A percentile compares a stretch with the other conserved stretches of the same genome.
These are phyloP conservation scores for Archilochus colubris DNA, from an alignment of 2,113 vertebrate species.

Conservation along the genomic window DNA sequence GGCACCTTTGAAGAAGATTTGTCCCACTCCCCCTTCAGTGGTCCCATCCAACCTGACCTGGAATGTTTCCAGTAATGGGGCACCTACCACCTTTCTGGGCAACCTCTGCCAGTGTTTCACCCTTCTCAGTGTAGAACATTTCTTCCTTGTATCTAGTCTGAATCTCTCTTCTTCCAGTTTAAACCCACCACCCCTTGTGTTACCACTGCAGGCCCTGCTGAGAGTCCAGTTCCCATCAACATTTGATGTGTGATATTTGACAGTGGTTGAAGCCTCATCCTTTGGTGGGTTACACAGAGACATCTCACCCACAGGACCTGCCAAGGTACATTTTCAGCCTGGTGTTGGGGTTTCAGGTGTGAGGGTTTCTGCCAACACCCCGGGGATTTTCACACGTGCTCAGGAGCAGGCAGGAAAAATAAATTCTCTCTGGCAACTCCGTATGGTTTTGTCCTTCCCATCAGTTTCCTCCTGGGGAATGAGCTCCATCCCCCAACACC, in stretches of 20 bases:
- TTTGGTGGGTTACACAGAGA: not conserved
- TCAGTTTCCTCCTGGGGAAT: not conserved
- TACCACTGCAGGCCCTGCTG: not conserved
- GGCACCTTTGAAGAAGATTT: not conserved
- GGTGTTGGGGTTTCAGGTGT: not conserved
- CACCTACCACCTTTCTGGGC: not conserved
- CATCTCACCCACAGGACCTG: rapidly evolving
- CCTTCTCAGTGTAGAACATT: rapidly evolving
- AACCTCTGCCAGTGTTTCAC: rapidly evolving
- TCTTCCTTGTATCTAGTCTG: not conserved
- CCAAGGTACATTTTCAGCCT: not conserved
- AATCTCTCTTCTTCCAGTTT: not conserved
- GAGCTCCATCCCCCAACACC: not conserved
- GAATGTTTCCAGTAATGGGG: not conserved
- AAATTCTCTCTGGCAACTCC: conserved; percentile 38
- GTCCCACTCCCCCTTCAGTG: not conserved
- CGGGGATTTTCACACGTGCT: conserved; percentile 22
- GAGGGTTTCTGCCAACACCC: conserved; percentile 42
- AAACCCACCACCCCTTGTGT: not conserved
- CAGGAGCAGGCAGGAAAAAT: not conserved
- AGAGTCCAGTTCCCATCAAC: not conserved
- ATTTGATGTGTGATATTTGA: rapidly evolving
- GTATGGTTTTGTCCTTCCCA: conserved; percentile 49
- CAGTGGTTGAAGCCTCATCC: not conserved
- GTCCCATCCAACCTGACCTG: rapidly evolving